Base-by-base conservation (phyloP, 2,113 vertebrate species). In the Hemichromis elongatus region DNA sequence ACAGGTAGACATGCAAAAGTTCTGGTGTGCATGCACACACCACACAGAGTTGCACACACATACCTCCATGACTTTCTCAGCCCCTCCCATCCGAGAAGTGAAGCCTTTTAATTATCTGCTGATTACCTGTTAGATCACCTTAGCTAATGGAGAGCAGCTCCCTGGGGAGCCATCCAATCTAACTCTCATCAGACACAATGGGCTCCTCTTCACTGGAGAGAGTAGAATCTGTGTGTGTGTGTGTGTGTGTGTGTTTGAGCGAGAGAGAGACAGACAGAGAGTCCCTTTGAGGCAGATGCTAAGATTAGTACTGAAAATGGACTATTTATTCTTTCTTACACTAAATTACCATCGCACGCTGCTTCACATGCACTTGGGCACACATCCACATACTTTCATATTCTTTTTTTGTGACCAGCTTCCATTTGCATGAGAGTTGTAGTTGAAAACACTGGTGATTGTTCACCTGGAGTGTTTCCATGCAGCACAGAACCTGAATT, bases 41-140 rank as follows among this genome's bases (percentile, higher is more conserved):
- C 92, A 68, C 89, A n/a, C 87, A 84, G 81, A 83, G 85, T 83
- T 90, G 81, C 81, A 86, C 86, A 73, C 83, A 84, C 82, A 85
- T 88, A 73, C 37, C 52, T 87, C 77, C 56, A 21, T 28, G 56
- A 89, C 86, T 93, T 80, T 87, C 90, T 90, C 87, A 80, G 90
- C 94, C 94, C 92, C 92, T 93, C 92, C 94, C 93, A 88, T 90
- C 93, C 83, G 73, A 92, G 90, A 93, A 95, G 94, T 94, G 94
- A 95, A 96, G 95, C 95, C 95, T 96, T 96, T 96, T 96, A 96
- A 96, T 96, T 96, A 96, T 96, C 96, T 96, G 93, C 95, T 96
- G 96, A 96, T 96, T 96, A 96, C 95, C 96, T 96, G 96, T 96
- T 96, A 96, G 95, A 96, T 96, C 96, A 96, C 96, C 96, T 96